Evolutionary conservation across 2,113 vertebrate species (phyloP), one percentile per base, ranked within the genome.

Genomic region (Lycocorax pyrrhopterus): DNA sequence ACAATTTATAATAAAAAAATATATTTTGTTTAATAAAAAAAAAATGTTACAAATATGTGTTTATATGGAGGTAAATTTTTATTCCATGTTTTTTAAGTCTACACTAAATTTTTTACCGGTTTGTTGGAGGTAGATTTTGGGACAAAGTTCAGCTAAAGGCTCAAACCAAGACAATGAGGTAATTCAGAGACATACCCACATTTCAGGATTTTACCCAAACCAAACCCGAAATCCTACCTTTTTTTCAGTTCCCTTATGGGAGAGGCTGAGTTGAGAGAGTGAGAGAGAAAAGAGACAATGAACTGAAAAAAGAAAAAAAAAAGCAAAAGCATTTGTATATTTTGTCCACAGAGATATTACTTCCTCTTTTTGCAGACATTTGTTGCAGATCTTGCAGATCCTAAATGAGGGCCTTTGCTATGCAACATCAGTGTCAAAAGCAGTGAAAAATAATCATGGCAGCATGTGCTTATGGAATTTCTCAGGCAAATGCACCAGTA

Each of bases 161-260:
- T 91, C 68, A 90, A 90, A 91, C 47, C 35, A 16, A 95, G 96
- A 91, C 1, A 39, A 95, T 96, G 90, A 96, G 83, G 79, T 93
- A 94, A 95, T 96, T 90, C 82, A 93, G 92, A 93, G 72, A 86
- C 67, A 83, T 56, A 84, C 89, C 56, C 64, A 81, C 52, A 88
- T 77, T 94, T 80, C 72, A 90, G 92, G 90, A 96, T 92, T 96
- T 86, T 84, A 96, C 94, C 93, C 92, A 96, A 95, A 87, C 84
- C 75, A 96, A 96, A 95, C 64, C 79, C 93, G 84, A 94, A 71
- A 79, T 86, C 63, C 49, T 76, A 85, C 66, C 41, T 64, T 35
- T 76, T 84, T 46, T 69, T 81, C 33, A 46, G 44, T 82, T 95
- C 33, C 43, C 4, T 62, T 79, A 21, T 35, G n/a, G 52, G 7